These are phyloP conservation scores for Tor tambroides DNA, from an alignment of 2,113 vertebrate genomes.

Conservation along the genomic window DNA sequence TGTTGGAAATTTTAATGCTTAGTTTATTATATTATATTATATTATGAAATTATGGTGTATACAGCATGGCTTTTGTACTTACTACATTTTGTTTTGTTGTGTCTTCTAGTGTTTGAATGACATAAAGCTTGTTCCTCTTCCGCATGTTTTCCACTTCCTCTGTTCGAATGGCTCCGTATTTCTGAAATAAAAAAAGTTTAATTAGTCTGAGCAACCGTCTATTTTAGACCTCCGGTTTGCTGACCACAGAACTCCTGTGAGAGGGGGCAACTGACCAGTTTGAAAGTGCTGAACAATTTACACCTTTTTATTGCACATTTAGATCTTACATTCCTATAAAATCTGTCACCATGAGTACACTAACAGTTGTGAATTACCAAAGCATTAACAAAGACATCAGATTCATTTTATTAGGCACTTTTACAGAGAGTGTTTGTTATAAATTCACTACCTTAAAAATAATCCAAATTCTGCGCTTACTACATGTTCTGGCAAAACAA, in stretches of 20 bases:
- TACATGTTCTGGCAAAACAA: not conserved
- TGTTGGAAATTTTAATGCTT: not conserved
- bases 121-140: constrained; percentile 87
- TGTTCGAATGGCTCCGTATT: constrained; percentile 86
- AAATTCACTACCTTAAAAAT: too few species aligned
- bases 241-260: not conserved
- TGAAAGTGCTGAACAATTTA: not conserved
- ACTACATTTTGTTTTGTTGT: constrained; percentile 97
- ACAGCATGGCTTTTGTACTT: constrained; percentile 64
- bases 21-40: not conserved
- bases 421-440: too few species aligned
- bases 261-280: not conserved
- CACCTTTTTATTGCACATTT: not conserved
- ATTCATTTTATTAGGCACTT: too few species aligned
- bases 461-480: not conserved
- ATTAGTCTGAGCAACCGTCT: not conserved
- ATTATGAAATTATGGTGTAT: not conserved
- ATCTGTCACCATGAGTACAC: constrained; percentile 9
- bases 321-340: not conserved
- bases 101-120: constrained; percentile 93
- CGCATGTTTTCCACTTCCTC: constrained; percentile 94
- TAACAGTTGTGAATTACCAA: not conserved
- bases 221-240: not conserved
- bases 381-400: not conserved
- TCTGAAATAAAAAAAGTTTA: constrained; percentile 71